These are phyloP conservation scores for Nerophis ophidion DNA, from an alignment of 2,113 vertebrate species.

Conservation along the genomic window DNA sequence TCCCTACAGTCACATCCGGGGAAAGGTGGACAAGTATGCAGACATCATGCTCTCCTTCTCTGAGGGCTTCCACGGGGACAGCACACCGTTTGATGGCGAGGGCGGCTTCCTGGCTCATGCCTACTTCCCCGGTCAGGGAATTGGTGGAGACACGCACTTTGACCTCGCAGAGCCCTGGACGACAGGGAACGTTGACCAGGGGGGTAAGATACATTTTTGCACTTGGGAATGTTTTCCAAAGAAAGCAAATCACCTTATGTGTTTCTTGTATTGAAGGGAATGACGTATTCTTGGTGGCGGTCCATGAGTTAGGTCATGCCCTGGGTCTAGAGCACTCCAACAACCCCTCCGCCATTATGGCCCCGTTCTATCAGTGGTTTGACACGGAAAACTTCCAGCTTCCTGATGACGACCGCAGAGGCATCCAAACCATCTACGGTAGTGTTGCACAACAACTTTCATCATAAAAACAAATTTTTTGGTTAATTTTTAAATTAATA, in stretches of 20 bases:
- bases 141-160: constrained; percentile 91
- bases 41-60: constrained; percentile 92
- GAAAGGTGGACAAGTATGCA: constrained; percentile 76
- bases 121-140: constrained; percentile 84
- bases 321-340: constrained; percentile 87
- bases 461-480: no score
- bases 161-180: constrained; percentile 89
- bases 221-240: no score
- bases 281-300: constrained; percentile 85
- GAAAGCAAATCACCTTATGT: background rate
- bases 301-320: constrained; percentile 87
- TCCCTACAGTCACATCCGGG: constrained; percentile 75
- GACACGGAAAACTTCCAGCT: constrained; percentile 85
- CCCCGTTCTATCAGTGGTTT: constrained; percentile 91
- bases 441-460: no score
- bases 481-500: background rate
- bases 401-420: constrained; percentile 81
- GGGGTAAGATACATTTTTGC: constrained; percentile 66
- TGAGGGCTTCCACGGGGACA: constrained; percentile 88
- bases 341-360: constrained; percentile 87
- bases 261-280: constrained; percentile 68
- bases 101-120: constrained; percentile 89
- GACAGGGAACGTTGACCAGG: constrained; percentile 74
- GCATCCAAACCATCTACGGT: constrained; percentile 87
- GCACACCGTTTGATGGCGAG: constrained; percentile 87